These are phyloP conservation scores for Rhynchomys soricoides DNA, from an alignment of 2,113 vertebrate genomes.

Conservation along the genomic window DNA sequence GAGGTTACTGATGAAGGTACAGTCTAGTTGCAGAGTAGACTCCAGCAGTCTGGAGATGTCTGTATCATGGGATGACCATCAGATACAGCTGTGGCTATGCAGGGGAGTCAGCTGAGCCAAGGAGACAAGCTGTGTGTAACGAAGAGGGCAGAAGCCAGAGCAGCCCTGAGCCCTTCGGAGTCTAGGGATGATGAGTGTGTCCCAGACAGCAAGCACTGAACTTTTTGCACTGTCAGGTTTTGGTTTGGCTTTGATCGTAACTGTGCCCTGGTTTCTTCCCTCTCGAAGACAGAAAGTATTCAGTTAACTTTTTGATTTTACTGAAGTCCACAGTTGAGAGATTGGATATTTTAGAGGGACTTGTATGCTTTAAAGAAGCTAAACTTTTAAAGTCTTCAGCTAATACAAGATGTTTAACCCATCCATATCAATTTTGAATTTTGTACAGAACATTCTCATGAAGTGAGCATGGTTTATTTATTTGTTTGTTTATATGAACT, in stretches of 20 bases:
- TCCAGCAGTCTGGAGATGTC: background rate
- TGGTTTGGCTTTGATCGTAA: background rate
- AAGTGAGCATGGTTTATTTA: conserved; percentile 51
- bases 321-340: background rate
- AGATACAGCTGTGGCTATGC: background rate
- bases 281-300: background rate
- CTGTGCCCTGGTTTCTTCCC: background rate
- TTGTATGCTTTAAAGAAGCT: background rate
- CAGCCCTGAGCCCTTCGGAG: background rate
- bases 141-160: background rate
- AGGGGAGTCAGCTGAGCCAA: background rate
- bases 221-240: background rate
- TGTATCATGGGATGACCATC: background rate
- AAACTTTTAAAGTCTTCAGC: background rate
- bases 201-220: background rate
- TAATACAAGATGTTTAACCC: background rate
- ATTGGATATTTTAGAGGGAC: background rate
- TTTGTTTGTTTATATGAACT: conserved; percentile 53
- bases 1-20: background rate
- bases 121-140: background rate
- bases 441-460: conserved; percentile 54
- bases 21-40: background rate
- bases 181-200: background rate
- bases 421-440: background rate
- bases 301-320: background rate